A percentile compares a stretch with the other conserved stretches of the same genome.
Evolutionary conservation across 53 echinoderm and acorn worm genomes (phyloP).

Genomic region (Holothuria leucospilota): DNA sequence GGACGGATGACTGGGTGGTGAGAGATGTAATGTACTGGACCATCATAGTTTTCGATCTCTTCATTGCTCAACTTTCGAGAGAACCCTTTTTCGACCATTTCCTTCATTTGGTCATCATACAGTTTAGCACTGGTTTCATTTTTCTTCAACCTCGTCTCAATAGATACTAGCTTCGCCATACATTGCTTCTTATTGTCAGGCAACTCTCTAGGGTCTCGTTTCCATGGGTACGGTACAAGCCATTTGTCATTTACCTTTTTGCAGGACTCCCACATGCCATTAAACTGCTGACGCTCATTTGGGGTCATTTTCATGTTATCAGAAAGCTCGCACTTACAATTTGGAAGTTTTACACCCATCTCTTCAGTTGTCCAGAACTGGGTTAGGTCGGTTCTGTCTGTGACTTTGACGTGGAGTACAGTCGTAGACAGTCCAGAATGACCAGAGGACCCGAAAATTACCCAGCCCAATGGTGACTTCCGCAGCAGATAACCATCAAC

Average conservation of each 20-base stretch:
- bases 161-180: not conserved
- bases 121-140: not conserved
- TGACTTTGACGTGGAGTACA: constrained; percentile 53
- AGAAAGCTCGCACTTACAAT: constrained; percentile 38
- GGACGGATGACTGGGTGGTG: not conserved
- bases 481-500: constrained; percentile 41
- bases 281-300: constrained; percentile 10
- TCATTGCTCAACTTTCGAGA: not conserved
- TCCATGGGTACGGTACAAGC: constrained; percentile 72
- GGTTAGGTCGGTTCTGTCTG: constrained; percentile 51
- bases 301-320: not conserved
- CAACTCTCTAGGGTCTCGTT: constrained; percentile 45
- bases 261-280: constrained; percentile 58
- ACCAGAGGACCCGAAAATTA: constrained; percentile 53
- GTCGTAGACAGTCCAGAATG: not conserved
- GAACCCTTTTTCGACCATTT: not conserved
- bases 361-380: constrained; percentile 60
- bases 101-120: not conserved
- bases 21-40: constrained; percentile 7
- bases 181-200: constrained; percentile 68
- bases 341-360: constrained; percentile 50
- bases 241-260: constrained; percentile 60
- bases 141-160: not conserved
- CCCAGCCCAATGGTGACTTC: constrained; percentile 64
- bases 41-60: not conserved